Evolutionary conservation across 2,113 vertebrate genomes (phyloP).

Genomic region (Actenoides lindsayi): DNA sequence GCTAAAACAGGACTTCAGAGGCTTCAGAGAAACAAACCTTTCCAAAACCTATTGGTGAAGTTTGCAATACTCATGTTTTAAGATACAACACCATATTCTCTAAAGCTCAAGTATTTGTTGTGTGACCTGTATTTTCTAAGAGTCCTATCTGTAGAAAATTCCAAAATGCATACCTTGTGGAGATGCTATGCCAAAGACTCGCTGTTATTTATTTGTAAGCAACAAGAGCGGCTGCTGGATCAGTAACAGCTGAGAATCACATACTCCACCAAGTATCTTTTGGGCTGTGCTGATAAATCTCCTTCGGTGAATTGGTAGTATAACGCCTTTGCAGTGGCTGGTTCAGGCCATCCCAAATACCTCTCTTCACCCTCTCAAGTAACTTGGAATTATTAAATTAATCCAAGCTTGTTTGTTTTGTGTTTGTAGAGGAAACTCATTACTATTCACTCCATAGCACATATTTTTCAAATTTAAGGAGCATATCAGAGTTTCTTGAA

Average conservation of each 20-base stretch:
- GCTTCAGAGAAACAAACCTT: neutral
- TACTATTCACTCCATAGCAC: neutral
- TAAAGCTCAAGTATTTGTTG: neutral
- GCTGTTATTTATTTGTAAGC: neutral
- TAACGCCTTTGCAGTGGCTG: neutral
- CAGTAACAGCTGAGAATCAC: neutral
- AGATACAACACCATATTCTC: neutral
- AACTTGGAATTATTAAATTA: neutral
- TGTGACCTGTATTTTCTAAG: neutral
- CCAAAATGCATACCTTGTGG: neutral
- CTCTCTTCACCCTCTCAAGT: fast-evolving
- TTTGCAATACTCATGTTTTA: neutral
- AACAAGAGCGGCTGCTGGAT: neutral
- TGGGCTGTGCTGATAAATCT: neutral
- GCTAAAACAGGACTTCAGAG: neutral
- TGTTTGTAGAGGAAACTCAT: neutral
- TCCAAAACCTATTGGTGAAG: neutral
- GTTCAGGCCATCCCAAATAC: neutral
- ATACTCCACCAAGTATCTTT: neutral
- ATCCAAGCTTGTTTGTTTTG: neutral
- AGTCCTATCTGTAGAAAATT: neutral
- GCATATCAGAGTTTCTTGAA: neutral
- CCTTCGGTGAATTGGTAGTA: neutral
- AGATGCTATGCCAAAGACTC: neutral
- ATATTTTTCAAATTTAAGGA: neutral